These are phyloP conservation scores for Napeogenes sylphis DNA, from an alignment of 2,888 invertebrate species.

Conservation along the genomic window DNA sequence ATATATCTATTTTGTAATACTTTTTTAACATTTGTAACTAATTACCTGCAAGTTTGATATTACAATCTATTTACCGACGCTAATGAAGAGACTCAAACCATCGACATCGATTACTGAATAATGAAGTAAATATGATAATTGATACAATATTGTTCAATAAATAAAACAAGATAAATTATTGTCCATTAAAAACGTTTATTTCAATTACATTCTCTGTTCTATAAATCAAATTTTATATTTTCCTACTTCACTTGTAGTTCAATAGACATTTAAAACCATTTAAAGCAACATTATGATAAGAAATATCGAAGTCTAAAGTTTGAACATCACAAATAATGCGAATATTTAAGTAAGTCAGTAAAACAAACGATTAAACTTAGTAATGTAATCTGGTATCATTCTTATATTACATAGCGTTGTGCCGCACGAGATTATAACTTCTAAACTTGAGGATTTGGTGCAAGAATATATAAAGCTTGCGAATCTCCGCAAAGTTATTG, in stretches of 20 bases:
- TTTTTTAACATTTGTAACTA: not conserved
- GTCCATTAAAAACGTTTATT: too few relatives aligned
- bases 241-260: not conserved
- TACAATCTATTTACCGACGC: not conserved
- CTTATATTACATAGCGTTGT: conserved; percentile 9
- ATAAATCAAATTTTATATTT: not conserved
- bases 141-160: too few relatives aligned
- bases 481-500: conserved; percentile 28
- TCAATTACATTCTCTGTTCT: not conserved
- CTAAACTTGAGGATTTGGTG: conserved; percentile 21
- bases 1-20: not conserved
- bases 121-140: too few relatives aligned
- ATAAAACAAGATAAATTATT: too few relatives aligned
- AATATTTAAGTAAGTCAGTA: conserved; percentile 1
- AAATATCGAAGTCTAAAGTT: not conserved
- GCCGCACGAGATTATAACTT: conserved; percentile 23
- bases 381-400: not conserved
- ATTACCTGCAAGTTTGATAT: not conserved
- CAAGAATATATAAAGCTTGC: conserved; percentile 26
- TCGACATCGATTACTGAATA: not conserved
- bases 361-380: conserved; percentile 5
- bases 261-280: not conserved
- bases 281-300: not conserved
- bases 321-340: not conserved
- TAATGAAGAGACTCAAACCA: not conserved